These are phyloP conservation scores for Nibea albiflora DNA, from an alignment of 2,113 vertebrate genomes.

Conservation along the genomic window DNA sequence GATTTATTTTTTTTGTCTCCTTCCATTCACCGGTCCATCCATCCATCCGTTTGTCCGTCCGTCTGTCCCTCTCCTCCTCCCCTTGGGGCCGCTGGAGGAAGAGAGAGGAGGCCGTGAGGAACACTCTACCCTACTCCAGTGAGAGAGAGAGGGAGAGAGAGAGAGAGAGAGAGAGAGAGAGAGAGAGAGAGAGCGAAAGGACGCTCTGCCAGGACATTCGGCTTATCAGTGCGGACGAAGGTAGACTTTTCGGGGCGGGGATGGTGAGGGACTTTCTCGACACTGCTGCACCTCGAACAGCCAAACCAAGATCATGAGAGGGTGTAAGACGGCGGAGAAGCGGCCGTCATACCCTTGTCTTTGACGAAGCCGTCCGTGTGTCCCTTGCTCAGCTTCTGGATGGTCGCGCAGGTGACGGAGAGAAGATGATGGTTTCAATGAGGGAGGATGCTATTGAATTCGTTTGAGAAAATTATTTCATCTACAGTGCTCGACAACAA, in stretches of 20 bases:
- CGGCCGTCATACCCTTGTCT: constrained; percentile 75
- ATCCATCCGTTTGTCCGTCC: constrained; percentile 55
- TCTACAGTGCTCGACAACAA: constrained; percentile 48
- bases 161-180: constrained; percentile 70
- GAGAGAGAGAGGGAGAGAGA: constrained; percentile 66
- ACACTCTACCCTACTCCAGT: constrained; percentile 44
- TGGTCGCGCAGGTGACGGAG: constrained; percentile 76
- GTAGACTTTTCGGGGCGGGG: constrained; percentile 74
- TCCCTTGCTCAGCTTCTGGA: constrained; percentile 76
- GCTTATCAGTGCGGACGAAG: constrained; percentile 68
- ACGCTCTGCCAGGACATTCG: constrained; percentile 74
- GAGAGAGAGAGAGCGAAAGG: constrained; percentile 42
- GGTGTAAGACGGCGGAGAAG: constrained; percentile 68
- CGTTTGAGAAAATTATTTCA: constrained; percentile 60
- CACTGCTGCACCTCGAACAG: constrained; percentile 60
- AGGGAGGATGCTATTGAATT: constrained; percentile 68
- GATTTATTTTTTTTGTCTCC: constrained; percentile 26
- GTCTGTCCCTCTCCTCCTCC: constrained; percentile 61
- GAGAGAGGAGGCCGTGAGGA: constrained; percentile 71
- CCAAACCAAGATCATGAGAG: constrained; percentile 67
- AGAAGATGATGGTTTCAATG: constrained; percentile 67
- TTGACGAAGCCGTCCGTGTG: constrained; percentile 74
- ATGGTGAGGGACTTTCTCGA: constrained; percentile 77
- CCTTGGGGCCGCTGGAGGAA: constrained; percentile 72
- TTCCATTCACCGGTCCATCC: constrained; percentile 61